Conservation (phyloP, 2,888 invertebrate genomes). For the Melanostoma scalare region DNA sequence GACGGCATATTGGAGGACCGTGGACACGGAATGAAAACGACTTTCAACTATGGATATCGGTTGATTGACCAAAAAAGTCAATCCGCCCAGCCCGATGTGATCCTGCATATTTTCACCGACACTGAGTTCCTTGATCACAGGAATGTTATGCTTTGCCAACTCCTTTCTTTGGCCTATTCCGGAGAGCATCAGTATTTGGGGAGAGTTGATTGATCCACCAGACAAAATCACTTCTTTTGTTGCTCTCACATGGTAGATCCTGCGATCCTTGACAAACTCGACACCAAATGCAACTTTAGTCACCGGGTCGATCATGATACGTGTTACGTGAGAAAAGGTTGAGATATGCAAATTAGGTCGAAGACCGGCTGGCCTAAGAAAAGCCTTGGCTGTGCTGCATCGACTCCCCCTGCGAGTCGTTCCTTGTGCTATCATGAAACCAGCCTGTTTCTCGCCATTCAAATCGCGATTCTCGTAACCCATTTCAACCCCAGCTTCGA, state of each 20-base stretch:
- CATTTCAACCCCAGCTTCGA: slow-evolving; percentile 91
- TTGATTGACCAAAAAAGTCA: slow-evolving; percentile 91
- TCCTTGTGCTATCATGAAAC: slow-evolving; percentile 95
- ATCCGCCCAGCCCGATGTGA: slow-evolving; percentile 92
- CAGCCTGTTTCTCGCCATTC: slow-evolving; percentile 93
- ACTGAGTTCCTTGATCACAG: slow-evolving; percentile 89
- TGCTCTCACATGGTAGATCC: slow-evolving; percentile 88
- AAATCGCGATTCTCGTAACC: slow-evolving; percentile 94
- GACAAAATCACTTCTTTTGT: slow-evolving; percentile 94
- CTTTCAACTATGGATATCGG: slow-evolving; percentile 91
- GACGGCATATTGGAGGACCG: slow-evolving; percentile 91
- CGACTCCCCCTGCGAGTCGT: slow-evolving; percentile 90
- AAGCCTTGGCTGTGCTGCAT: slow-evolving; percentile 94
- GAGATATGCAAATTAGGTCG: slow-evolving; percentile 93
- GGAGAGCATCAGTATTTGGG: slow-evolving; percentile 96
- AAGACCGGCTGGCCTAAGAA: slow-evolving; percentile 90
- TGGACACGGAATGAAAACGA: slow-evolving; percentile 89
- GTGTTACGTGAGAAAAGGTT: slow-evolving; percentile 90
- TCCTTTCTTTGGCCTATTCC: slow-evolving; percentile 92
- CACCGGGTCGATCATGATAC: slow-evolving; percentile 88
- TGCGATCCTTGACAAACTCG: slow-evolving; percentile 89
- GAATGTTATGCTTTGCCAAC: slow-evolving; percentile 88
- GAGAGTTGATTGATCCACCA: slow-evolving; percentile 95
- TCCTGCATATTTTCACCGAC: slow-evolving; percentile 95
- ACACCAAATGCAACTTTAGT: slow-evolving; percentile 92